Percentiles rank a stretch among this genome's conserved stretches.
Conservation (phyloP, 2,113 vertebrate species). For the Sinocyclocheilus anophthalmus region DNA sequence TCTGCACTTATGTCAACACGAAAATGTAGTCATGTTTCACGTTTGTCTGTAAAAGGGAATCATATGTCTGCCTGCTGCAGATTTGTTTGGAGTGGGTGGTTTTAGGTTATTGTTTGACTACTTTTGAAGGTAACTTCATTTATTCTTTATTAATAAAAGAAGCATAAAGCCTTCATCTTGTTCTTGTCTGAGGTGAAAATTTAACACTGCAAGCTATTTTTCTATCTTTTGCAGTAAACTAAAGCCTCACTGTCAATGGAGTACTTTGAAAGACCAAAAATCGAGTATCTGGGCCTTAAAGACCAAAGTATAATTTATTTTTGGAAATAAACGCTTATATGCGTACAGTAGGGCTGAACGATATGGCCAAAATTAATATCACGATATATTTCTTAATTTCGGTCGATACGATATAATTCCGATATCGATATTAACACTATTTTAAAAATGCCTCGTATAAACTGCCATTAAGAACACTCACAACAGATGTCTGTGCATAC, state of each 20-base stretch:
- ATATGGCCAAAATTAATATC: too few relatives aligned
- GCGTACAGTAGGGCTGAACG: too few relatives aligned
- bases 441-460: too few relatives aligned
- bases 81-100: conserved; percentile 29
- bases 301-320: too few relatives aligned
- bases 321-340: too few relatives aligned
- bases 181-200: conserved; percentile 8
- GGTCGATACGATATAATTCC: too few relatives aligned
- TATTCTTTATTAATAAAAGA: conserved; percentile 63
- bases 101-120: conserved; percentile 48
- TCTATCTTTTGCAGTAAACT: not conserved
- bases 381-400: too few relatives aligned
- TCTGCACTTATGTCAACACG: conserved; percentile 1
- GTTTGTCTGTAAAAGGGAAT: conserved; percentile 1
- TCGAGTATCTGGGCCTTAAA: too few relatives aligned
- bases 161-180: conserved; percentile 20
- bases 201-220: not conserved
- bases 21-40: not conserved
- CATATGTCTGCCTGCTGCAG: not conserved
- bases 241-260: not conserved
- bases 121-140: conserved; percentile 49
- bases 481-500: too few relatives aligned
- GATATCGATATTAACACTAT: too few relatives aligned
- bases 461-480: too few relatives aligned
- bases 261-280: not conserved